Evolutionary conservation across 2,113 vertebrate species (phyloP).

Genomic region (Vidua chalybeata): DNA sequence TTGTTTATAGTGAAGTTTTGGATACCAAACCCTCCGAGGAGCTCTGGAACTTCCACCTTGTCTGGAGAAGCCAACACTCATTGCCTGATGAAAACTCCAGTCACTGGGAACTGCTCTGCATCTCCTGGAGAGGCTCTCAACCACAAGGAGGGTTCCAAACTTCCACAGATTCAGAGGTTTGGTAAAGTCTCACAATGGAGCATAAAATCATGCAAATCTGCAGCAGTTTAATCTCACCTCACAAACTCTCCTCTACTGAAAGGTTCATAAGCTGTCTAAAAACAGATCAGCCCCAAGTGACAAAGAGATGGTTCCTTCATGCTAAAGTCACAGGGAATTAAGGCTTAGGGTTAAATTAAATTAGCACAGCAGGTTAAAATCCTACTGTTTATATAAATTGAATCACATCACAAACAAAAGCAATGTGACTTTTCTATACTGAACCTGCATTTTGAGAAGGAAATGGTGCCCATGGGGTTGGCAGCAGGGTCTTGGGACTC

Average conservation of each 20-base stretch:
- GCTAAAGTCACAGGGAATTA: neutral
- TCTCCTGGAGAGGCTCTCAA: slow-evolving; percentile 27
- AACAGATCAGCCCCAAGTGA: neutral
- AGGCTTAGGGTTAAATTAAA: neutral
- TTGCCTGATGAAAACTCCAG: neutral
- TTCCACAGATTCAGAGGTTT: neutral
- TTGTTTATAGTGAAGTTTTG: slow-evolving; percentile 49
- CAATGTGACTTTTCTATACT: neutral
- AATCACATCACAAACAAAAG: neutral
- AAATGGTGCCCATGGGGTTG: neutral
- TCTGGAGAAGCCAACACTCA: neutral
- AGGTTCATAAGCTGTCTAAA: neutral
- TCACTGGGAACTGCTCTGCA: neutral
- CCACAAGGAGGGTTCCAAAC: neutral
- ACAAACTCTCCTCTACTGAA: neutral
- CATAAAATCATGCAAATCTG: neutral
- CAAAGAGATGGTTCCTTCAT: neutral
- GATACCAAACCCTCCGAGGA: slow-evolving; percentile 14
- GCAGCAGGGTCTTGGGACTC: neutral
- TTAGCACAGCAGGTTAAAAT: neutral
- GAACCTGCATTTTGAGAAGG: neutral
- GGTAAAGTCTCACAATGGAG: neutral
- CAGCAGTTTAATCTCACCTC: neutral
- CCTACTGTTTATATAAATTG: neutral
- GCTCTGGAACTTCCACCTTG: slow-evolving; percentile 5